Evolutionary conservation across 2,888 invertebrate species (phyloP), one percentile per base, ranked within the genome.

Genomic region (Drosophila colorata): DNA sequence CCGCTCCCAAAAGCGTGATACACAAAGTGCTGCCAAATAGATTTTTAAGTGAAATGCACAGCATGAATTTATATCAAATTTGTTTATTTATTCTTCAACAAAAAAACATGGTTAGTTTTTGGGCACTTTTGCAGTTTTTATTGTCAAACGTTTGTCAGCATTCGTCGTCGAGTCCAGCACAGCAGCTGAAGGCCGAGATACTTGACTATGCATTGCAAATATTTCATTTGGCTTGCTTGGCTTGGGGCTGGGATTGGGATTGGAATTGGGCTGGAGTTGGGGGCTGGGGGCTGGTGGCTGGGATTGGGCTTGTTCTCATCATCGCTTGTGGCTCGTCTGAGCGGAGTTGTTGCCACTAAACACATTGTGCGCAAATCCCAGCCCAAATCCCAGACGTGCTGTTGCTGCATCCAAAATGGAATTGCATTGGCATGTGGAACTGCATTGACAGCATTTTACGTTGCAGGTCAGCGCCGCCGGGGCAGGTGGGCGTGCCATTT

Each of bases 361-460:
- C 88, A 88, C 88, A 86, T 84, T 84, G 84, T 88, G 80, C 85
- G 74, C 87, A 87, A 82, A 78, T 82, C 87, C 78, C 83, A 70
- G 63, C 47, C 51, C 60, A 82, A 88, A 86, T 84, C 88, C 88
- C 84, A 53, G 74, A 48, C 69, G 88, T 87, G 78, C 84, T 65
- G 70, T 83, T 86, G 49, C 44, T 51, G 78, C 78, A 74, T 52
- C 67, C 33, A 57, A 69, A 77, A 74, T 63, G 66, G 65, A 68
- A 73, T 76, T 79, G 80, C 80, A 80, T 74, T 72, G 83, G 83
- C 83, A 83, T 82, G 68, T 65, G 69, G 69, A 74, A 80, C 69
- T 77, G 86, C 83, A 86, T 83, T 78, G 87, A 88, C 80, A 86
- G 87, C 86, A 88, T 71, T 88, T 86, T 80, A 74, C 74, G 72